These are phyloP conservation scores for Eriosoma lanigerum DNA, from an alignment of 1,140 invertebrate genomes.

Conservation along the genomic window DNA sequence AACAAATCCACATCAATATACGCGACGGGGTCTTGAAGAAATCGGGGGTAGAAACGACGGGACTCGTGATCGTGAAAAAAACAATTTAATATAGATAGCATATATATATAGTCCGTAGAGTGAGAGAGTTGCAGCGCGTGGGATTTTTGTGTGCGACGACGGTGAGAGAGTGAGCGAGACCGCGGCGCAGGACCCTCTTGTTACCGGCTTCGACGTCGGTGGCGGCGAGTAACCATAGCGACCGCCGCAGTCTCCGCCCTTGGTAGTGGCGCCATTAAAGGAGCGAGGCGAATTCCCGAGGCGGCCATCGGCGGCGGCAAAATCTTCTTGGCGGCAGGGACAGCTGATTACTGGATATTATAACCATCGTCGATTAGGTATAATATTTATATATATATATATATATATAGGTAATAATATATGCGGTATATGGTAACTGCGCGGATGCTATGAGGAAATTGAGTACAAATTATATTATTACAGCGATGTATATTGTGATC, in stretches of 20 bases:
- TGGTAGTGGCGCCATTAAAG: constrained; percentile 46
- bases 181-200: background rate
- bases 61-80: background rate
- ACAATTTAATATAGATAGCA: no score
- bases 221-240: constrained; percentile 13
- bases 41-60: background rate
- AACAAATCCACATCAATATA: no score
- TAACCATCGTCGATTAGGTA: background rate
- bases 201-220: background rate
- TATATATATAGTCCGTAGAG: no score
- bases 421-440: no score
- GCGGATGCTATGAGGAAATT: no score
- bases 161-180: background rate
- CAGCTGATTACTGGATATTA: background rate
- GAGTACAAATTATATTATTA: no score
- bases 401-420: no score
- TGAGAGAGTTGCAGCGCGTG: background rate
- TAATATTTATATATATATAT: no score
- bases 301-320: constrained; percentile 16
- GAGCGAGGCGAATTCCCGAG: constrained; percentile 1
- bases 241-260: constrained; percentile 49
- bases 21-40: no score
- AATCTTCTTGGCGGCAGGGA: background rate
- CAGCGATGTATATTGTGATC: no score
- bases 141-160: no score